A percentile compares a stretch with the other conserved stretches of the same genome.
phyloP scores from a whole-genome alignment of 2,888 invertebrate genomes.

The Dryococelus australis region DNA sequence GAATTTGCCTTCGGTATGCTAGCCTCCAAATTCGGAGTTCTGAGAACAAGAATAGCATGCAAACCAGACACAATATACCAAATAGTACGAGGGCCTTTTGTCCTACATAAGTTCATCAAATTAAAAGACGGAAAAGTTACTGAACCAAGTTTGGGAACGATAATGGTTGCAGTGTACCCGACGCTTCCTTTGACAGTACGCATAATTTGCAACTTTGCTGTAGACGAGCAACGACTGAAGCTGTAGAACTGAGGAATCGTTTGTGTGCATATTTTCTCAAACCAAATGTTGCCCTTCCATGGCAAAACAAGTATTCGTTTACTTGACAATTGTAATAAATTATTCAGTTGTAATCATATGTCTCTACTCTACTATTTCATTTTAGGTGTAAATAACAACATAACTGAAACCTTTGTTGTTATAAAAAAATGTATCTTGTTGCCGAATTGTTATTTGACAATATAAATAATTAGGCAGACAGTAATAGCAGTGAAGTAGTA shows the following conservation, averaged over 20 bases:
- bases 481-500: too few species aligned
- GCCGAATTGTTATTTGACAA: too few species aligned
- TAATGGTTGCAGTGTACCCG: too few species aligned
- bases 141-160: not conserved
- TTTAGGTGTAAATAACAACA: too few species aligned
- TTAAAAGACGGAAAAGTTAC: too few species aligned
- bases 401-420: too few species aligned
- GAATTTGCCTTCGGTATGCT: constrained; percentile 41
- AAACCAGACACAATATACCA: constrained; percentile 4
- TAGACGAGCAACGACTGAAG: not conserved
- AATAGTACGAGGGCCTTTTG: not conserved
- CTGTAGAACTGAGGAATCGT: not conserved
- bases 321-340: not conserved
- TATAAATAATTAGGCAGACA: too few species aligned
- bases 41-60: not conserved
- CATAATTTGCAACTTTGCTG: constrained; percentile 4
- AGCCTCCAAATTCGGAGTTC: constrained; percentile 34
- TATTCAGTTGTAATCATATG: too few species aligned
- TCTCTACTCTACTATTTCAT: too few species aligned
- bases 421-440: too few species aligned
- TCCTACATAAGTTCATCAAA: not conserved
- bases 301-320: not conserved
- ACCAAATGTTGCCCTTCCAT: not conserved
- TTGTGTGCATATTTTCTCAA: too few species aligned
- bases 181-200: too few species aligned